A percentile compares a stretch with the other conserved stretches of the same genome.
Conservation (phyloP, 2,888 invertebrate species). For the Adelphocoris suturalis region DNA sequence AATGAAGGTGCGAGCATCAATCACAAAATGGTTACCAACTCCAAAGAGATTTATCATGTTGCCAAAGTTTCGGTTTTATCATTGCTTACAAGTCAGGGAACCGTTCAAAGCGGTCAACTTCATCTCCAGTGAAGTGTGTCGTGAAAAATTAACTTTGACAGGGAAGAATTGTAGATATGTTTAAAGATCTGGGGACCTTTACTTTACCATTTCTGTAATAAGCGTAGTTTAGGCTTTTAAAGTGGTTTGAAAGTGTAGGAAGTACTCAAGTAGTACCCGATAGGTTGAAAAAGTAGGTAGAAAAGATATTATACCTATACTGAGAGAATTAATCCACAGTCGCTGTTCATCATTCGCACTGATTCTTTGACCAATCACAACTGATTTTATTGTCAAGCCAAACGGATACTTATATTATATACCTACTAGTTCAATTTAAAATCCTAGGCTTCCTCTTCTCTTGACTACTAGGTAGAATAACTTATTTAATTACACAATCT, state of each 20-base stretch:
- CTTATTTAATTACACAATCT: background rate
- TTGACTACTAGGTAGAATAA: background rate
- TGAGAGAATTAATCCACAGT: too few relatives aligned
- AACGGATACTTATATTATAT: too few relatives aligned
- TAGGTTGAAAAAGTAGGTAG: too few relatives aligned
- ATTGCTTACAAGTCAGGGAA: constrained; percentile 30
- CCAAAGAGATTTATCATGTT: constrained; percentile 38
- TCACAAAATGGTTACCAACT: constrained; percentile 45
- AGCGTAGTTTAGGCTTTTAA: too few relatives aligned
- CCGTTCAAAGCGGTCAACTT: constrained; percentile 39
- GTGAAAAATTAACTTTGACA: constrained; percentile 17
- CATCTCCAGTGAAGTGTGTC: background rate
- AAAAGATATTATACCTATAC: too few relatives aligned
- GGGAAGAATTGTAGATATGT: background rate
- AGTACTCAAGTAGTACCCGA: too few relatives aligned
- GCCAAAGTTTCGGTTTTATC: constrained; percentile 44
- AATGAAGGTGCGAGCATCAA: constrained; percentile 41
- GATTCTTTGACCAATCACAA: too few relatives aligned
- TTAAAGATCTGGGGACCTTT: background rate
- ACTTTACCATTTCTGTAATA: background rate
- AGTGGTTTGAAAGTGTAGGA: background rate
- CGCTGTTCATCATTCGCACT: too few relatives aligned
- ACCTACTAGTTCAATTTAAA: too few relatives aligned
- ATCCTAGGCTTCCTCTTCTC: background rate
- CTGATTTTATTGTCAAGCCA: too few relatives aligned